Conservation (phyloP, 2,888 invertebrate species). For the Eupithecia centaureata region DNA sequence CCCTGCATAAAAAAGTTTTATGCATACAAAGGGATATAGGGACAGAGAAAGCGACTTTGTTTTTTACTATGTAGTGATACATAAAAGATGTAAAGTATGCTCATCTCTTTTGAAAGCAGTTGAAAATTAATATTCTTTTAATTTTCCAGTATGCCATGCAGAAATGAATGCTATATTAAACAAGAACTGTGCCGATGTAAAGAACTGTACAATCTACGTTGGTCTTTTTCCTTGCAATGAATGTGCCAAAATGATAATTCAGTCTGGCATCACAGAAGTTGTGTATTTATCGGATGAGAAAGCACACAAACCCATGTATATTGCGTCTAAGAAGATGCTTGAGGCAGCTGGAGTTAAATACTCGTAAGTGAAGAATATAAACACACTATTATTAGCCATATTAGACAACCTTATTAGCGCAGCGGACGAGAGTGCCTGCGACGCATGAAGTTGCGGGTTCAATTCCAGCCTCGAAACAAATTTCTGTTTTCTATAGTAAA, state of each 20-base stretch:
- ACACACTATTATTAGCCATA: not conserved
- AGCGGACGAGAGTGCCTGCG: too few species aligned
- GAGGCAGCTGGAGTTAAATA: constrained; percentile 89
- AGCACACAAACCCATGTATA: constrained; percentile 85
- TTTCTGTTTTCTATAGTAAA: too few species aligned
- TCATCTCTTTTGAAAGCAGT: not conserved
- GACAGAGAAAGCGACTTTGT: too few species aligned
- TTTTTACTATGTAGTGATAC: too few species aligned
- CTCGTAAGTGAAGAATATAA: constrained; percentile 72
- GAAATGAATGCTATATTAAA: constrained; percentile 99
- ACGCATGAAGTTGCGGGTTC: too few species aligned
- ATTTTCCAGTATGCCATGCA: constrained; percentile 95
- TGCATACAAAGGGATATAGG: too few species aligned
- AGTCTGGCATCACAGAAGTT: constrained; percentile 92
- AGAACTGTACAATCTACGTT: constrained; percentile 93
- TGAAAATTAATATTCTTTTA: constrained; percentile 23
- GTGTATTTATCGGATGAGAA: constrained; percentile 94
- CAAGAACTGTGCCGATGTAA: constrained; percentile 90
- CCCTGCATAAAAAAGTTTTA: too few species aligned
- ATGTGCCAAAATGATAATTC: constrained; percentile 98
- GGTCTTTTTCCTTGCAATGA: constrained; percentile 98
- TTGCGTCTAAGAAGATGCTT: constrained; percentile 93
- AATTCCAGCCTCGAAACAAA: too few species aligned
- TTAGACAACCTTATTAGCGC: too few species aligned
- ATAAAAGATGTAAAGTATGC: too few species aligned